Evolutionary conservation across 2,797 vertebrate genomes (phyloP).

Genomic region (Morelia viridis): DNA sequence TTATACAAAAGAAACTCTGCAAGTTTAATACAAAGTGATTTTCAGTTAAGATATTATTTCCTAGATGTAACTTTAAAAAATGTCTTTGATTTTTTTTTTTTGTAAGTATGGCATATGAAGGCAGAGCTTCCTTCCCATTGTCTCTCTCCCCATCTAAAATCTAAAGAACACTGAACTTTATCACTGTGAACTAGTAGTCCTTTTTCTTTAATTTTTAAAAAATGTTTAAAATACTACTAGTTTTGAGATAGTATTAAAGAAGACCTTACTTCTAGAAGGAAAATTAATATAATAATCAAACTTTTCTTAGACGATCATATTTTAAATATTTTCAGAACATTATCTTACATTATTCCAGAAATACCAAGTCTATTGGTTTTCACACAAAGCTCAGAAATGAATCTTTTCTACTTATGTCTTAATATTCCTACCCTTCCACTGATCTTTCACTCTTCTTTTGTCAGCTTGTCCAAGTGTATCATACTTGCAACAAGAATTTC

Average conservation of each 20-base stretch:
- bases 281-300: background rate
- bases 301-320: background rate
- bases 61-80: background rate
- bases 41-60: background rate
- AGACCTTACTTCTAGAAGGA: background rate
- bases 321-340: background rate
- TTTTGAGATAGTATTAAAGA: background rate
- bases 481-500: background rate
- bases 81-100: background rate
- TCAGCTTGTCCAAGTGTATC: background rate
- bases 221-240: background rate
- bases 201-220: background rate
- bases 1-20: background rate
- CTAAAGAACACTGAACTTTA: background rate
- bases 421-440: background rate
- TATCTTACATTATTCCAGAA: background rate
- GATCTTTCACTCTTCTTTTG: background rate
- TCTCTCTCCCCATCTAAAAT: background rate
- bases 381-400: background rate
- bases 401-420: background rate
- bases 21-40: constrained; percentile 14
- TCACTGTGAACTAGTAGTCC: background rate
- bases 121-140: background rate
- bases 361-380: background rate
- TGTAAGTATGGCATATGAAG: background rate